Evolutionary conservation across 2,113 vertebrate species (phyloP).

Genomic region (Tyto alba): DNA sequence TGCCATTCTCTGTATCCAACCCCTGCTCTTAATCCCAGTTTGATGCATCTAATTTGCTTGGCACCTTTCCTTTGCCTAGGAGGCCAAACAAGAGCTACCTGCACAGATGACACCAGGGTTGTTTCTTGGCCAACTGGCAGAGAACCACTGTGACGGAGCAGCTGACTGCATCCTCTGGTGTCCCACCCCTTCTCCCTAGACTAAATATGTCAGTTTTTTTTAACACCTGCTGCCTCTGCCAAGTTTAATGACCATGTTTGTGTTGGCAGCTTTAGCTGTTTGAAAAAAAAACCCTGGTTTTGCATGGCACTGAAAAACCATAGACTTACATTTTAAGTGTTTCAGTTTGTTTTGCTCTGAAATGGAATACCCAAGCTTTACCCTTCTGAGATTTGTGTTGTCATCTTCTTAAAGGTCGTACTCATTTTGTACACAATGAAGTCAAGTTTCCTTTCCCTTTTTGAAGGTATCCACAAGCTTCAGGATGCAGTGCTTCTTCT

Average conservation of each 20-base stretch:
- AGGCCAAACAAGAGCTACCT: conserved; percentile 70
- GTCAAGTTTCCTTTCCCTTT: neutral
- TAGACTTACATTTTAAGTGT: neutral
- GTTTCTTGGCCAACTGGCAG: conserved; percentile 66
- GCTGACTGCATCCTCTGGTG: conserved; percentile 63
- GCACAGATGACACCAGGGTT: conserved; percentile 72
- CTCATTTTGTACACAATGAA: neutral
- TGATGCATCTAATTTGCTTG: conserved; percentile 56
- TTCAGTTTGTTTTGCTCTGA: neutral
- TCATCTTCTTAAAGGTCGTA: neutral
- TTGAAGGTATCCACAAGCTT: neutral
- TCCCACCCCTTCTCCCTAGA: conserved; percentile 63
- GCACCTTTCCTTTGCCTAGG: conserved; percentile 65
- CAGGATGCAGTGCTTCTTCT: neutral
- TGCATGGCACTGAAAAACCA: neutral
- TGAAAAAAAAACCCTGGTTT: neutral
- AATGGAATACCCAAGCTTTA: neutral
- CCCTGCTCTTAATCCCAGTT: conserved; percentile 48
- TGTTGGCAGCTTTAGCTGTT: conserved; percentile 34
- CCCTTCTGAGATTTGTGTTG: neutral
- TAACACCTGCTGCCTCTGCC: conserved; percentile 68
- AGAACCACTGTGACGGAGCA: conserved; percentile 58
- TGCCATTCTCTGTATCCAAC: conserved; percentile 31
- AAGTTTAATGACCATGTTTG: conserved; percentile 40
- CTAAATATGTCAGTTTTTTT: conserved; percentile 62